Evolutionary conservation across 2,888 invertebrate species (phyloP), one percentile per base, ranked within the genome.

Genomic region (Neoascia interrupta): DNA sequence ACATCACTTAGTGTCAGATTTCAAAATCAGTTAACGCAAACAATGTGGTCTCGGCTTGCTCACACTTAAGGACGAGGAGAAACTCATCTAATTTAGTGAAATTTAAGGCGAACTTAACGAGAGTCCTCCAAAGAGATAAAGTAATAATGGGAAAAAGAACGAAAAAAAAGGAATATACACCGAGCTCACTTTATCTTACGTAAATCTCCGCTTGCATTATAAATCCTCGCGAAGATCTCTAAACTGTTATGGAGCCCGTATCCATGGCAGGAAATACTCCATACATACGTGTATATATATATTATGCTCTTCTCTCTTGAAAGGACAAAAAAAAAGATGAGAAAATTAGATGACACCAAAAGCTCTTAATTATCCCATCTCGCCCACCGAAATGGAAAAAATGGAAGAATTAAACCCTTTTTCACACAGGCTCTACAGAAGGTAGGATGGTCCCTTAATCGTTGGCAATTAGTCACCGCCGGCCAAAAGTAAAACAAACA

Each of bases 1-100:
- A 79, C 66, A 68, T 79, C 79, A 79, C 58, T 79, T 79, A 73
- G 61, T 79, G 79, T 79, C 79, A 79, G 79, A 73, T 79, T 79
- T 60, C 49, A 28, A 79, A 76, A 79, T 68, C 79, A 66, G 79
- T 73, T 73, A 79, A 79, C 49, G 23, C 54, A 54, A 60, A 63
- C 49, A 69, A 63, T 63, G 54, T 37, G 54, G 54, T 75, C 56
- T 43, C 34, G 31, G 21, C 31, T 37, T 11, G 15, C 51, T 51
- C 31, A 19, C 13, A 60, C 45, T 51, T 73, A 28, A 19, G 15
- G 16, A n/a, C 10, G 21, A 16, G 2, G 8, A 3, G 6, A 11
- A 41, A 45, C 8, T 13, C 28, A 10, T 19, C 18, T 28, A 60
- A 64, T 37, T 56, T 61, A 28, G 26, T 60, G 60, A 61, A 73